Base-by-base conservation (phyloP, 2,888 invertebrate genomes). In the Trachelus tabidus region DNA sequence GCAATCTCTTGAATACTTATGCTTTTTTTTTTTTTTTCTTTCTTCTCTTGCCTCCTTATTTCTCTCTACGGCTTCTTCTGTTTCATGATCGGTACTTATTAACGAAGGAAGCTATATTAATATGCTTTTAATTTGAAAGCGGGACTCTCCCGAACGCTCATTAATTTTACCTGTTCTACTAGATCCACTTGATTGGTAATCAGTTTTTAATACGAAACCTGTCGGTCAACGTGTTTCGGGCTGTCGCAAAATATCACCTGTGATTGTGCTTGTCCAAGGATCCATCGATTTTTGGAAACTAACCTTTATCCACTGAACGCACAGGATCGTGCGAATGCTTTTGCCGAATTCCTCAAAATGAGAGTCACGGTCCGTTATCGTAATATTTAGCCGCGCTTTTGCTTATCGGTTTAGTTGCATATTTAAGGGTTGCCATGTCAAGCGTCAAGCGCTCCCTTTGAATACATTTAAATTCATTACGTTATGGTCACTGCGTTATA, bases 391-490 rank as follows among this genome's bases (percentile, higher is more conserved):
- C 85, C 87, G 87, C 85, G 88, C 84, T 86, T 87, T 82, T 79
- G 82, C 89, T 89, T 89, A 89, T 89, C 89, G 88, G 83, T 84
- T 83, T 81, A 82, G 84, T 87, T 87, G 90, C 89, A 89, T 90
- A 89, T 89, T 90, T 89, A 89, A 90, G 89, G 90, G 90, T 88
- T 88, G 89, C 88, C 90, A 87, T 88, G 90, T 89, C 89, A 87
- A 88, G 88, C 89, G 86, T 87, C 89, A 89, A 87, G 89, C 88
- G 86, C 90, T 89, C 89, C 90, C 90, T 88, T 90, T 90, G 90
- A 90, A 90, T 90, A 90, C 87, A 90, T 90, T 90, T 90, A 90
- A 90, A 90, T 90, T 90, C 88, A 90, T 90, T 90, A 90, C 76
- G 85, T 84, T 83, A 83, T 82, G 81, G 81, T 81, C 81, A 83